Evolutionary conservation across 2,113 vertebrate genomes (phyloP), one percentile per base, ranked within the genome.

Genomic region (Phodopus roborovskii): DNA sequence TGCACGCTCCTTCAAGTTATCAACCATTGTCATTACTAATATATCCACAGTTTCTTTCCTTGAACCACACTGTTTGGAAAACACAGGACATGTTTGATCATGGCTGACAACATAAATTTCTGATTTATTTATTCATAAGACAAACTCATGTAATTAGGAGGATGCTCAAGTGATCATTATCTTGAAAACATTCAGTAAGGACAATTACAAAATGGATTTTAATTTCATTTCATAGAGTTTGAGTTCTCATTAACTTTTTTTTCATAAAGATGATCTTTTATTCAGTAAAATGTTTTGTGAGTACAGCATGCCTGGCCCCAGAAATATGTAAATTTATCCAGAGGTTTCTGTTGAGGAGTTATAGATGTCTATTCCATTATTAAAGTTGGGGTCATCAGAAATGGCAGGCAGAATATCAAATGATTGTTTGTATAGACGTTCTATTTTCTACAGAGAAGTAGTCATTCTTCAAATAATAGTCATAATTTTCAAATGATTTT

Each of bases 101-200:
- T 39, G 73, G 85, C 58, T 71, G 22, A 24, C n/a, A 92, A 1
- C 9, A 66, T 89, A 33, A 79, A 75, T 92, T 58, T 92, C 48
- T 94, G 13, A 94, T 90, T 13, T 64, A 70, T 30, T 95, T 94
- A 88, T 90, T 75, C 93, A 66, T 81, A 85, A 81, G 26, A 90
- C 88, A 93, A 93, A 92, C 12, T 96, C 11, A 71, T 93, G 22
- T 64, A 84, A 92, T 42, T 45, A 17, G 42, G 75, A 81, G 36
- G n/a, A 20, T 90, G 94, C 48, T 93, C 66, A 93, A 89, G 12
- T 85, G 8, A 75, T 91, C 36, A 75, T 92, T 94, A 84, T 71
- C 24, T 93, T 94, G 6, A 83, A 94, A 94, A 93, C 26, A 87
- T 4, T 5, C 16, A 56, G 28, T 93, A 78, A 22, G 19, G 62